Base-by-base conservation (phyloP, 1,140 invertebrate genomes). In the Lucilia sericata region DNA sequence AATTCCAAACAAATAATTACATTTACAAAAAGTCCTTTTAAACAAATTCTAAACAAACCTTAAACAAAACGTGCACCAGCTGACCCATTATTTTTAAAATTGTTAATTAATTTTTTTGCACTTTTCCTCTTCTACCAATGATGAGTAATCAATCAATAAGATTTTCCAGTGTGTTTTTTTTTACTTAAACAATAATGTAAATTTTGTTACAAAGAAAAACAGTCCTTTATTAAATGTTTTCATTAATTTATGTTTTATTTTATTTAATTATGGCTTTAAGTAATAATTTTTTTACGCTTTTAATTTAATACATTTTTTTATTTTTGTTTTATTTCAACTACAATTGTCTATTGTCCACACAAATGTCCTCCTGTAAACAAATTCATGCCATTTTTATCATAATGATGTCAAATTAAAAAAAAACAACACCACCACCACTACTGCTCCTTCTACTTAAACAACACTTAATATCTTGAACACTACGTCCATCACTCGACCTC, bases 381-480 rank as follows among this genome's bases (percentile, higher is more conserved):
- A 30, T 30, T 51, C 76, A 80, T 49, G 49, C n/a, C 76, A 51
- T 82, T 82, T 82, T 82, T 85, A 14, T 47, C 12, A 47, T 47
- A 30, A 51, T 55, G 78, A 36, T 13, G 47, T 75, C 55, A 60
- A 84, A 36, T 49, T 47, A 14, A 55, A 55, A 30, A 30, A 30
- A 30, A 30, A 30, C 25, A 30, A 21, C 51, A 60, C 42, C 42
- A 42, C 42, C 42, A 42, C 25, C 42, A 78, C n/a, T 80, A 78
- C n/a, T 80, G 17, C 49, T 80, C 42, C 19, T 42, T 47, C 30
- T 80, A 55, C 25, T 55, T 55, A 51, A n/a, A 21, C 55, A 60
- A 60, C n/a, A 70, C 65, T 21, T 70, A 70, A 2, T 30, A 30
- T n/a, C 25, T 30, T 30, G 12, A 21, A 25, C 65, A 49, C 36